Base-by-base conservation (phyloP, 2,888 invertebrate genomes). In the Epiblema foenella region DNA sequence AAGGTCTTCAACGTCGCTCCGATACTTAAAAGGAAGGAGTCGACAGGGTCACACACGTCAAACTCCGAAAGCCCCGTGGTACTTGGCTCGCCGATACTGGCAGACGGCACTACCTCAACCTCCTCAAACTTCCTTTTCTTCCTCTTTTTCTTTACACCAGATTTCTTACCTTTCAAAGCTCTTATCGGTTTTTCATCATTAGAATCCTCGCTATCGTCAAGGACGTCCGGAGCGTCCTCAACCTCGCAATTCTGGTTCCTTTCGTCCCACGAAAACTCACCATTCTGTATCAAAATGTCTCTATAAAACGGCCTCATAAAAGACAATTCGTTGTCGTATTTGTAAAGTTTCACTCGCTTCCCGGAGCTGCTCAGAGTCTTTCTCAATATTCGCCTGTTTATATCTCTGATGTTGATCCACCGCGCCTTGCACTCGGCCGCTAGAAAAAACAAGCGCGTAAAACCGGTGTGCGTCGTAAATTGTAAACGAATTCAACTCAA, bases 331-430 rank as follows among this genome's bases (percentile, higher is more conserved):
- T 75, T 79, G 57, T 90, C 89, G 72, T 93, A 93, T 79, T 93
- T 93, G 78, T 93, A 93, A 1, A 78, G 75, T 62, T 86, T 86
- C 0, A 80, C 79, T 0, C 81, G 80, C 9, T 76, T 69, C 15
- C 69, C 69, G 15, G 73, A 64, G 64, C 67, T 60, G 42, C 64
- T 72, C 39, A 75, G 15, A 10, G 63, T 64, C 65, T 75, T 75
- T 62, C 85, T 84, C 46, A 92, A 75, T 42, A 91, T 90, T 9
- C 93, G 77, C 56, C 93, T 79, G 75, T 92, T 87, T 0, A 92
- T 93, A 49, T 93, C 93, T 72, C 93, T 82, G 77, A 93, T 93
- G 73, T 93, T 90, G 51, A 93, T 87, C 93, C 93, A 93, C 75
- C 93, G 81, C 1, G 88, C 80, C 85, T 93, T 93, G 74, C 93